Base-by-base conservation (phyloP, 1,140 invertebrate genomes). In the Drosophila kepulauana region DNA sequence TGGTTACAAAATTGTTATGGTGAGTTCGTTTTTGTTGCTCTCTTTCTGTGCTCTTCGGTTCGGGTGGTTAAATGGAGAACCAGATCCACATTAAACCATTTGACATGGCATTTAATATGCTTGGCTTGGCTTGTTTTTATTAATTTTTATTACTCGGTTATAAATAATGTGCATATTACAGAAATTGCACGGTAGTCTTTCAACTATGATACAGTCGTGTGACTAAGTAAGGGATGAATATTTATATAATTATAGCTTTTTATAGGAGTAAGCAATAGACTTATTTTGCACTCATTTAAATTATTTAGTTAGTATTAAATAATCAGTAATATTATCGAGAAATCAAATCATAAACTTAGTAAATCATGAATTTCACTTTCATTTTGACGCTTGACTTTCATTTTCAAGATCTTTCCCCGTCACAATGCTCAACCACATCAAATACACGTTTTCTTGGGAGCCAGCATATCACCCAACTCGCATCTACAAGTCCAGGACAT, bases 41-140 rank as follows among this genome's bases (percentile, higher is more conserved):
- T n/a, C 20, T 51, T 28, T 51, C 20, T 54, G 16, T 25, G 11
- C 35, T 38, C 10, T 45, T 30, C 56, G 30, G 33, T 63, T 54
- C 20, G 61, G 84, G 82, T 85, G 71, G 78, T 78, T 81, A 78
- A 71, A 79, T 52, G 54, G 54, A 20, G 8, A 49, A 41, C 54
- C 51, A 61, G 63, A 68, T 16, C 61, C 66, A 81, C 71, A 88
- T 88, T 88, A 88, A 88, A 88, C 85, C 84, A 88, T 88, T 88
- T 84, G 85, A 88, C 75, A 88, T 78, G 75, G 85, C 84, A 80
- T 87, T 87, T 87, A 88, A 88, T 88, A 88, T 87, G 84, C 85
- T 25, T 68, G 15, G 71, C 67, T 46, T 41, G 67, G 69, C 67
- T 84, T 89, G 80, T 72, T 88, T 80, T 88, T 89, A 88, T 88